Base-by-base conservation (phyloP, 2,113 vertebrate genomes). In the Rhabdornis inornatus region DNA sequence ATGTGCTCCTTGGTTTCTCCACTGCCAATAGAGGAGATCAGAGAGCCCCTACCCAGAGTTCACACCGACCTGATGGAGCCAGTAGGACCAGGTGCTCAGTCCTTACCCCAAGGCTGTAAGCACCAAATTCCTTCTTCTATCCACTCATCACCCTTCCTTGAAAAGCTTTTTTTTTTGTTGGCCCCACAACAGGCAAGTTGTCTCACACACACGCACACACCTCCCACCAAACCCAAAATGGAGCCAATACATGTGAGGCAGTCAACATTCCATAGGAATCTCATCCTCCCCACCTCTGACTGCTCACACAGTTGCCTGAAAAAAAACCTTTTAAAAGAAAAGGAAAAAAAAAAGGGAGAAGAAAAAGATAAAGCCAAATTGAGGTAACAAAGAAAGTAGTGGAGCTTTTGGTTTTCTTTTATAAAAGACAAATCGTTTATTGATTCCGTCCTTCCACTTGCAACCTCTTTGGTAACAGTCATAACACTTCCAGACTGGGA, bases 391-490 rank as follows among this genome's bases (percentile, higher is more conserved):
- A 93, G 79, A 78, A 57, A 87, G 69, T 13, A 28, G 44, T 68
- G 52, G 83, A 89, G 33, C 60, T 92, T 57, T 47, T 7, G 2
- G 24, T 71, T 94, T 94, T 83, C 83, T 96, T 97, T 96, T 96
- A 96, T 94, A 97, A 97, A 96, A 96, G 96, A 95, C 90, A 92
- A 92, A 94, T 89, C 0, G 77, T 97, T 96, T 95, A 95, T 95
- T 95, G 92, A 79, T 94, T 96, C 92, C 56, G 79, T 95, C 93
- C 82, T 95, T 96, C 94, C 94, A 95, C 95, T 97, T 94, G 95
- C 95, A 95, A 94, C 94, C 93, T 96, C 95, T 96, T 96, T 96
- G 96, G 95, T 94, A 96, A 96, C 94, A 95, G 94, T 90, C 95
- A 4, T 63, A 80, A 94, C 79, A 64, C 88, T 88, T 94, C 89